A percentile compares a stretch with the other conserved stretches of the same genome.
Conservation (phyloP, 2,888 invertebrate species). For the Sphaerolaimus hirsutus region DNA sequence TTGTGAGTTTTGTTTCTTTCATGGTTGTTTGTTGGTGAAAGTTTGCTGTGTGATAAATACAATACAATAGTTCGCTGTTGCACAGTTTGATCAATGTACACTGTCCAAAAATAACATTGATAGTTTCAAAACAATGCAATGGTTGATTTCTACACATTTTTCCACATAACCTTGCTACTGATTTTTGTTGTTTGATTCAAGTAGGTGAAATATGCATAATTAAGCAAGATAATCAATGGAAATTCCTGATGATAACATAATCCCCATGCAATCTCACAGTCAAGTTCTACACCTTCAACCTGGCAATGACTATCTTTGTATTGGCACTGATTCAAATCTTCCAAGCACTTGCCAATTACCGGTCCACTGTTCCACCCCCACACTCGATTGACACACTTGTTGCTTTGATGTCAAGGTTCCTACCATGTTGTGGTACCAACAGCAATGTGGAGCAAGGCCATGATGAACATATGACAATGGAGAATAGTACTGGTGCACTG, state of each 20-base stretch:
- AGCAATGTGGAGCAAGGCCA: too few species aligned
- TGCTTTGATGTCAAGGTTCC: background rate
- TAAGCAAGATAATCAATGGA: too few species aligned
- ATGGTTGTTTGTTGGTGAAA: background rate
- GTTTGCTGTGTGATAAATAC: background rate
- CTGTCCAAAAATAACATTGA: too few species aligned
- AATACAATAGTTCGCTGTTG: background rate
- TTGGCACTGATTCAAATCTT: slow-evolving; percentile 17
- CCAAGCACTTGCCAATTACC: slow-evolving; percentile 9
- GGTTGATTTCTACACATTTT: too few species aligned
- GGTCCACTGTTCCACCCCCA: slow-evolving; percentile 4
- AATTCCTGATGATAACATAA: background rate
- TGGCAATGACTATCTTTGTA: slow-evolving; percentile 16
- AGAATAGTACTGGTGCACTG: too few species aligned
- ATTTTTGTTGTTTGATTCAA: too few species aligned
- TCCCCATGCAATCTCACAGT: slow-evolving; percentile 17
- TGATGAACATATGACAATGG: too few species aligned
- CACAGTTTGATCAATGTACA: too few species aligned
- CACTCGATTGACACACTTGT: slow-evolving; percentile 1
- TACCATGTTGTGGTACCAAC: too few species aligned
- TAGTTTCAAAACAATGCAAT: too few species aligned
- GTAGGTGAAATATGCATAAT: too few species aligned
- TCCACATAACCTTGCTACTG: too few species aligned
- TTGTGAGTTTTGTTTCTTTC: slow-evolving; percentile 11
- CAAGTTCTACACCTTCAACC: slow-evolving; percentile 20